Percentiles rank a stretch among this genome's conserved stretches.
Evolutionary conservation across 35 echinoderm and acorn worm species (phyloP).

Genomic region (Ophiothrix spiculata): DNA sequence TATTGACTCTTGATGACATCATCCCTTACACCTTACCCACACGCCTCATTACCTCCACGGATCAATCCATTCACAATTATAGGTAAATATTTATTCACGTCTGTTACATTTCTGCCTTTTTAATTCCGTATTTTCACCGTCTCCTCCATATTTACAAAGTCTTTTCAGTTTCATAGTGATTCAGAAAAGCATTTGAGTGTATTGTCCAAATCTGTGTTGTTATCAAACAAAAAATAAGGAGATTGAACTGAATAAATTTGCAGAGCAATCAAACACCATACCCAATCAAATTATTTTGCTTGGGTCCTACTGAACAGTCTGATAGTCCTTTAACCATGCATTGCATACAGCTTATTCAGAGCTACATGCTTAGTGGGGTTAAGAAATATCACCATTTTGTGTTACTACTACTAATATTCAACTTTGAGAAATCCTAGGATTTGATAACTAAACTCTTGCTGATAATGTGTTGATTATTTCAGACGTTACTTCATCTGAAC

Average conservation of each 20-base stretch:
- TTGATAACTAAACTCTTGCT: not conserved
- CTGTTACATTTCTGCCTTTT: not conserved
- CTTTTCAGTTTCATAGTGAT: not conserved
- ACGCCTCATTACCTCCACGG: not conserved
- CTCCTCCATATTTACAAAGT: not conserved
- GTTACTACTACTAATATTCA: not conserved
- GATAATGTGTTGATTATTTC: not conserved
- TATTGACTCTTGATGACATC: not conserved
- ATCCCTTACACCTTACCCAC: not conserved
- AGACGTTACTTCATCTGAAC: constrained; percentile 70
- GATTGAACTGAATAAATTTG: not conserved
- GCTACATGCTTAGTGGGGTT: too few species aligned
- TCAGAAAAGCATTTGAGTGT: not conserved
- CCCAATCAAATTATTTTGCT: not conserved
- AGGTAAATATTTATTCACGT: not conserved
- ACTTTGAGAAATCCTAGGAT: not conserved
- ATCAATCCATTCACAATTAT: not conserved
- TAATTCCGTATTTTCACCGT: not conserved
- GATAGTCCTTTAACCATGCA: not conserved
- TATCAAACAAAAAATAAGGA: not conserved
- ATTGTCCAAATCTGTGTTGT: not conserved
- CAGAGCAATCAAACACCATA: not conserved
- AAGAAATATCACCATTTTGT: not conserved
- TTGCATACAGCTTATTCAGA: not conserved
- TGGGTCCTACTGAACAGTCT: not conserved